Conservation (phyloP, 2,888 invertebrate species). For the Stratiomys singularior region DNA sequence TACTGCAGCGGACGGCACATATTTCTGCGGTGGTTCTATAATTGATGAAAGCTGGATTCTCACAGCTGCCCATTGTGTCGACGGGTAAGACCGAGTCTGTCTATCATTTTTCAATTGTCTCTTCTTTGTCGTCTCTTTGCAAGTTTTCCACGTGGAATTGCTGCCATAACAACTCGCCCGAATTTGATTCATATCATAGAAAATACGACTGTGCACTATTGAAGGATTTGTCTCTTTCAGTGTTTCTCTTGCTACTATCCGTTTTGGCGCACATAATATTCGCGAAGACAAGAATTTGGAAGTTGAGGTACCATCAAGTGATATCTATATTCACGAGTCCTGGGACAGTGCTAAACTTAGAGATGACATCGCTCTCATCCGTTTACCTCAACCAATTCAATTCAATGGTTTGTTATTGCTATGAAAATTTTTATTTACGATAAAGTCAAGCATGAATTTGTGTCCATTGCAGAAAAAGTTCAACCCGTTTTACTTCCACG, state of each 20-base stretch:
- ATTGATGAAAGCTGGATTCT: conserved; percentile 38
- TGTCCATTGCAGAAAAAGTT: conserved; percentile 24
- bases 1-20: neutral
- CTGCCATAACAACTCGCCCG: no score
- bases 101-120: no score
- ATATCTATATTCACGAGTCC: conserved; percentile 43
- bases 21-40: conserved; percentile 43
- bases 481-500: conserved; percentile 37
- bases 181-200: conserved; percentile 6
- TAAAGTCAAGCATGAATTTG: neutral
- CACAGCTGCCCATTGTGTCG: conserved; percentile 52
- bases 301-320: conserved; percentile 21
- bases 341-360: conserved; percentile 19
- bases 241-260: no score
- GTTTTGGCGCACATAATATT: conserved; percentile 49
- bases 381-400: conserved; percentile 30
- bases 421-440: no score
- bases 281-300: conserved; percentile 10
- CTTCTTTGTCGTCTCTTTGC: no score
- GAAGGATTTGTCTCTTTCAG: no score
- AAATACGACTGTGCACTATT: no score
- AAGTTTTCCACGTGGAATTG: no score
- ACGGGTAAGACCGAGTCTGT: conserved; percentile 52
- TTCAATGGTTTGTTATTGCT: conserved; percentile 41
- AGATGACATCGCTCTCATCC: conserved; percentile 49